phyloP scores from a whole-genome alignment of 1,140 invertebrate species.

The Eciton burchellii region DNA sequence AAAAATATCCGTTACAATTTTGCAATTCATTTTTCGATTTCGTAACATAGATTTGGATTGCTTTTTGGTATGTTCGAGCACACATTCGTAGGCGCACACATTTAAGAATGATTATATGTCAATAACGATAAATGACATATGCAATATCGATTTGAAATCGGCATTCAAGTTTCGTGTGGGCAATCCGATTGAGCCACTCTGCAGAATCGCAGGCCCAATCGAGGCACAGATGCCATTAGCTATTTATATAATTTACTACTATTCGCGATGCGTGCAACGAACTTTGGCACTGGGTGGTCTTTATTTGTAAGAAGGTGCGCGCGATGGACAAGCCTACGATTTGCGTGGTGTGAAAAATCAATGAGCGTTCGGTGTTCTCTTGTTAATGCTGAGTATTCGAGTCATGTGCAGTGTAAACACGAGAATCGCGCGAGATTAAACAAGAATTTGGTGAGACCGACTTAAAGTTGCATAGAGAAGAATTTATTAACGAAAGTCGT shows the following conservation, averaged over 20 bases:
- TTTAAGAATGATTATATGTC: slow-evolving; percentile 4
- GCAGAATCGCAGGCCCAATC: slow-evolving; percentile 37
- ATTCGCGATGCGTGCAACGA: slow-evolving; percentile 47
- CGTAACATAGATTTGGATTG: neutral
- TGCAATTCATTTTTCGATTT: no score
- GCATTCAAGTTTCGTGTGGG: slow-evolving; percentile 39
- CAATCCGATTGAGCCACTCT: slow-evolving; percentile 13
- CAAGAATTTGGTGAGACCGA: slow-evolving; percentile 6
- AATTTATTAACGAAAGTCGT: neutral
- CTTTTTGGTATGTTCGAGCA: neutral
- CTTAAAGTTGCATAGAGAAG: slow-evolving; percentile 10
- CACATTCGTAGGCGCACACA: neutral
- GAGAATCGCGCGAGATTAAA: slow-evolving; percentile 11
- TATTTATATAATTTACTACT: slow-evolving; percentile 59
- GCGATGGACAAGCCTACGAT: slow-evolving; percentile 3
- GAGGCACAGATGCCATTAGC: slow-evolving; percentile 34
- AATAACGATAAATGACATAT: slow-evolving; percentile 18
- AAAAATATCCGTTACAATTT: no score
- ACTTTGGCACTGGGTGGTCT: slow-evolving; percentile 64
- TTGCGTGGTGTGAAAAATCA: slow-evolving; percentile 13
- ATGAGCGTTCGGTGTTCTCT: slow-evolving; percentile 19
- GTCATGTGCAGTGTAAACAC: neutral
- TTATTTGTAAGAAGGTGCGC: slow-evolving; percentile 15
- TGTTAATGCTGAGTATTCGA: neutral
- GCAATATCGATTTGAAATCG: slow-evolving; percentile 28